Evolutionary conservation across 2,888 invertebrate species (phyloP), one percentile per base, ranked within the genome.

Genomic region (Hymenopus coronatus): DNA sequence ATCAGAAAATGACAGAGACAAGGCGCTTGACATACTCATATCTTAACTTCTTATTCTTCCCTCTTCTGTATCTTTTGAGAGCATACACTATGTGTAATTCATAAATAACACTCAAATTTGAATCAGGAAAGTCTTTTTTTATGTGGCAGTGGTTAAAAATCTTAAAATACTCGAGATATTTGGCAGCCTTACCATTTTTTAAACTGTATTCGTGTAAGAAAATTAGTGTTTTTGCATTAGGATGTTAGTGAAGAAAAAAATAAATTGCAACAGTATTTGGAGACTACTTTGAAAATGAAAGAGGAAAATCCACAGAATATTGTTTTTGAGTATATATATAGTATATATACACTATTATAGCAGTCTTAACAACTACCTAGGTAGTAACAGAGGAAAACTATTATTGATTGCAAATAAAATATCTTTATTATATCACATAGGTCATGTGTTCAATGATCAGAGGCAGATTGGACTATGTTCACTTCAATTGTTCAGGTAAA

Each of bases 11-110:
- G 97, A 98, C 93, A 95, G 96, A 92, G 98, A 98, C 92, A 97
- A 96, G 93, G 98, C 98, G 84, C 94, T 98, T 92, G 98, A 98
- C 93, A 95, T 96, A 92, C 94, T 98, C 91, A 96, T 97, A 92
- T 96, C 96, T 92, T 97, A 97, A 94, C 92, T 92, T 89, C 84
- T 90, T 89, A 90, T 81, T 85, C 88, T 28, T 6, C 30, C 40
- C 30, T 20, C 27, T 28, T 83, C 83, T 28, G 3, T 15, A 20
- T 83, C 83, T 28, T 27, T n/a, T 33, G 28, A n/a, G 30, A 84
- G 54, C 4, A 4, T 70, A 6, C 25, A 70, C 40, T 70, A 70
- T 20, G 54, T 70, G 25, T 70, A 70, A 70, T 70, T 70, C 20
- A 70, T 70, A 70, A 40, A 70, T 70, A 70, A 70, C 54, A 70